Base-by-base conservation (phyloP, 2,113 vertebrate genomes). In the Neotoma lepida region DNA sequence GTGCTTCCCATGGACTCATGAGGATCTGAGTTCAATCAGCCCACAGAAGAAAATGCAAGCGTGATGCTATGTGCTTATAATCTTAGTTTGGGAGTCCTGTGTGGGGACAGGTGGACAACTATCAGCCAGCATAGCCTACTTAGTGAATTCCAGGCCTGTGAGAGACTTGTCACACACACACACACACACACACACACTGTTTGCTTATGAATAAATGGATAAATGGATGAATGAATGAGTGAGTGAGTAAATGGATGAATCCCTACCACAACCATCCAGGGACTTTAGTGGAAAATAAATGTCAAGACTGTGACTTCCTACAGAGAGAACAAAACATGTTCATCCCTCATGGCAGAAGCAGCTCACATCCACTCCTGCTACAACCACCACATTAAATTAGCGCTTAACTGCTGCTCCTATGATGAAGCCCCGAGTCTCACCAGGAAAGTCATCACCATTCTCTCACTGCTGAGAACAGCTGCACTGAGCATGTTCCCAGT, bases 371-470 rank as follows among this genome's bases (percentile, higher is more conserved):
- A 64, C 81, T 93, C 54, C 17, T 6, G 9, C 73, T 4, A 3
- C 89, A 86, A 93, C 87, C 93, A 89, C 94, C 39, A n/a, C 86
- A 90, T 90, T 96, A 95, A 96, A 94, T 95, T 86, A 90, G 20
- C 61, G 33, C 95, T 70, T 81, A 93, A 94, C 93, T 76, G 44
- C 87, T 85, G 80, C 92, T 91, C 39, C 0, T 56, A 44, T 5
- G 76, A 86, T 63, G 58, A 84, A 76, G 81, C 78, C 51, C 88
- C 0, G 7, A 13, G 44, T 94, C 91, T 78, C 87, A 4, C 82
- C 91, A 78, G 89, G 91, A 96, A 95, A 96, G 95, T 87, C 95
- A 92, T 7, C 26, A 0, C 71, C 90, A 58, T 73, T 94, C 91
- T 94, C 86, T 89, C 8, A 0, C 61, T 5, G 26, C 90, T 0